These are phyloP conservation scores for Cataglyphis cursor DNA, from an alignment of 2,888 invertebrate genomes.

Conservation along the genomic window DNA sequence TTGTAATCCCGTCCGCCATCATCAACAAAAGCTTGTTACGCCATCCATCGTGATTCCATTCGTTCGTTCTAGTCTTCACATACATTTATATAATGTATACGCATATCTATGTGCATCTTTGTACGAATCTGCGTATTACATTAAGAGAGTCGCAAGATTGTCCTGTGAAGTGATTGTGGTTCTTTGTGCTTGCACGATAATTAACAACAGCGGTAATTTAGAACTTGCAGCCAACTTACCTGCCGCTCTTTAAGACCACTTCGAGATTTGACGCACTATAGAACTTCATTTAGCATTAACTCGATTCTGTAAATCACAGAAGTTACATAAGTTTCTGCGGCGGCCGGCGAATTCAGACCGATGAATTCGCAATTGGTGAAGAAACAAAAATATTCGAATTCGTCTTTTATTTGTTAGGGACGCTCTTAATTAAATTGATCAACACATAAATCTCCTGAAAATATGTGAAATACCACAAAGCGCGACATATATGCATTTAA, in stretches of 20 bases:
- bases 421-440: constrained; percentile 24
- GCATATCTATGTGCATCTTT: neutral
- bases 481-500: neutral
- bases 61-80: neutral
- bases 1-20: constrained; percentile 42
- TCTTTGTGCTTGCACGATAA: constrained; percentile 40
- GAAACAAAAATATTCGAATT: neutral
- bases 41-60: neutral
- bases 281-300: constrained; percentile 30
- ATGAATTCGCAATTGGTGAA: neutral
- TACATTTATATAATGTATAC: neutral
- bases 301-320: constrained; percentile 26
- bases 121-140: neutral
- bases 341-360: too few species aligned
- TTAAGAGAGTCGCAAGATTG: constrained; percentile 21
- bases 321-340: constrained; percentile 16
- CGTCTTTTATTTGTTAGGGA: too few species aligned
- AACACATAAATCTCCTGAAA: neutral
- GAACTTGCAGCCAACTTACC: constrained; percentile 9
- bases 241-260: neutral
- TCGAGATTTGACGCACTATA: constrained; percentile 35
- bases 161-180: neutral
- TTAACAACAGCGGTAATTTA: constrained; percentile 36
- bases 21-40: constrained; percentile 49
- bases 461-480: constrained; percentile 2